These are phyloP conservation scores for Glareola pratincola DNA, from an alignment of 2,113 vertebrate genomes.

Conservation along the genomic window DNA sequence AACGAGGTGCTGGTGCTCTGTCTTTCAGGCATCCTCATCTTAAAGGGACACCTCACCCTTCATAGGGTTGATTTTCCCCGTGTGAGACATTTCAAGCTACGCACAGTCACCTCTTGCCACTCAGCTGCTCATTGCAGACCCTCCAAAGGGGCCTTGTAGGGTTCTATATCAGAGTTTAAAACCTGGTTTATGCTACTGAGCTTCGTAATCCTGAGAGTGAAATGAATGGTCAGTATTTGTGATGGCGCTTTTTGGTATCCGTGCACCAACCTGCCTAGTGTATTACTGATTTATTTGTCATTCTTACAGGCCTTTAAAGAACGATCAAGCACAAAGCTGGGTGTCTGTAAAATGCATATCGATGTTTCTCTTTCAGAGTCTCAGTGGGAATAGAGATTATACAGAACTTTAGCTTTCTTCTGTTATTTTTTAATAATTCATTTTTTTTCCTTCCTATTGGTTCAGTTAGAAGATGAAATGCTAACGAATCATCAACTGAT, in stretches of 20 bases:
- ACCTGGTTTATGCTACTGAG: neutral
- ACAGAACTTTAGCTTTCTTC: neutral
- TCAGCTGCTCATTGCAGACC: fast-evolving
- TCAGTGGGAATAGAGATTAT: neutral
- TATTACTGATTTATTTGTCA: fast-evolving
- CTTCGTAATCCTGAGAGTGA: neutral
- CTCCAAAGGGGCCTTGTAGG: neutral
- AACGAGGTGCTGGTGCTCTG: neutral
- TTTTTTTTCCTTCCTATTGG: neutral
- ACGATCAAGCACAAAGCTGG: neutral
- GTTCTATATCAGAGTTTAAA: too few species aligned
- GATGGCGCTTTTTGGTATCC: fast-evolving
- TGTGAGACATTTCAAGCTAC: fast-evolving
- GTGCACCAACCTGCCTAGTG: fast-evolving
- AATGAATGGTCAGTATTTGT: fast-evolving
- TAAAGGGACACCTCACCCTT: neutral
- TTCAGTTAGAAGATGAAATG: neutral
- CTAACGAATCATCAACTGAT: neutral
- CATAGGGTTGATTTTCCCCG: fast-evolving
- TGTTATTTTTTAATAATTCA: neutral
- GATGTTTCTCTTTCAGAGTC: neutral
- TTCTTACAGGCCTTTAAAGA: neutral
- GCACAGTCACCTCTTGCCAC: fast-evolving
- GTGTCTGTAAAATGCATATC: neutral
- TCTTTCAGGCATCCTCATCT: neutral